Percentiles rank a stretch among this genome's conserved stretches.
Conservation (phyloP, 1,140 invertebrate species). For the Tetramorium parvispinum region DNA sequence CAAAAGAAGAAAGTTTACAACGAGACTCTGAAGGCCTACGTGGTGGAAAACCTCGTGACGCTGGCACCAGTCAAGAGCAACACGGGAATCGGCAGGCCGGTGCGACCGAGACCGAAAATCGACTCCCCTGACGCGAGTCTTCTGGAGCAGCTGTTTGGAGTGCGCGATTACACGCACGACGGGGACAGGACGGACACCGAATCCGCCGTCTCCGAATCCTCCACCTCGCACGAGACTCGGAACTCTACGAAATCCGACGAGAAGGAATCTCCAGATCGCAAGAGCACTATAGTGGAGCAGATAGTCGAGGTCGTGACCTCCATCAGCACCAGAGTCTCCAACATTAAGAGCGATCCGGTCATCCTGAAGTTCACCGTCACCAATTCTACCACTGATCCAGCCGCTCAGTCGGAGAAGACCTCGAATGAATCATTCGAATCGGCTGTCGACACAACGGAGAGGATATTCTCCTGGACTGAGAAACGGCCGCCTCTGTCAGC, state of each 20-base stretch:
- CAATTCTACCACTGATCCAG: constrained; percentile 70
- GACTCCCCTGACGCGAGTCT: constrained; percentile 67
- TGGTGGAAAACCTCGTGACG: constrained; percentile 79
- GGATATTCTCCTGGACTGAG: constrained; percentile 11
- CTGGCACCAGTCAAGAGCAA: constrained; percentile 82
- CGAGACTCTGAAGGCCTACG: constrained; percentile 81
- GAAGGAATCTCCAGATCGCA: background rate
- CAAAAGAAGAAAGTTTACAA: constrained; percentile 78
- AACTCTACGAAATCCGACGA: background rate
- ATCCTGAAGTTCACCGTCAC: constrained; percentile 75
- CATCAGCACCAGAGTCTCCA: constrained; percentile 83
- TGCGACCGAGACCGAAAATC: constrained; percentile 78
- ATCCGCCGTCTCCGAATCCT: background rate
- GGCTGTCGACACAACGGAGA: background rate
- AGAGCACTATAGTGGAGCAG: constrained; percentile 73
- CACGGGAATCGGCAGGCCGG: constrained; percentile 78
- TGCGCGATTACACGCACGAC: constrained; percentile 39
- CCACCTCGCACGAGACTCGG: background rate
- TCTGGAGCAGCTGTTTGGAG: constrained; percentile 77
- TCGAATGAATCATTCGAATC: constrained; percentile 40
- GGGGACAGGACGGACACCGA: constrained; percentile 34
- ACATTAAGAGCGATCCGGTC: constrained; percentile 75
- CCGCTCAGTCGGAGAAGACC: constrained; percentile 30
- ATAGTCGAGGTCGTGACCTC: constrained; percentile 84
- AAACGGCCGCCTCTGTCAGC: constrained; percentile 10